Percentiles rank a stretch among this genome's conserved stretches.
Evolutionary conservation across 2,888 invertebrate species (phyloP).

Genomic region (Deroplatys truncata): DNA sequence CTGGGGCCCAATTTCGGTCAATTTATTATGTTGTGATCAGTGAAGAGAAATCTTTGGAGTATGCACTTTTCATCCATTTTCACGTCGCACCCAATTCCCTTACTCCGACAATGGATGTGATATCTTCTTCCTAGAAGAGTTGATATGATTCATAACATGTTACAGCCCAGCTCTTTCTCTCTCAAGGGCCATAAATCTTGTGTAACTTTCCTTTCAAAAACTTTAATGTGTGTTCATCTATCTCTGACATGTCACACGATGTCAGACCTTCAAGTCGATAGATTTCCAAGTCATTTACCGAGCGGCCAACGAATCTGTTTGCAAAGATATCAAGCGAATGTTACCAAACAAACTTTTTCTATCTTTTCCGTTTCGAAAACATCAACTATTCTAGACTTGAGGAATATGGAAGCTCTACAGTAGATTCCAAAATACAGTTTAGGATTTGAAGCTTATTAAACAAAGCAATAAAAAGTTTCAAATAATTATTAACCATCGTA

Average conservation of each 20-base stretch:
- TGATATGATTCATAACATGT: not conserved
- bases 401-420: no score
- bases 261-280: not conserved
- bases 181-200: not conserved
- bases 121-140: not conserved
- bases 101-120: not conserved
- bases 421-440: no score
- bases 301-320: not conserved
- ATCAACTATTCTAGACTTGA: no score
- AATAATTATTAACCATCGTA: no score
- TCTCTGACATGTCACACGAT: not conserved
- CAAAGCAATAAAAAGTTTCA: no score
- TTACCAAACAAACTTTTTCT: no score
- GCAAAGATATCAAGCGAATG: no score
- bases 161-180: not conserved
- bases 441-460: no score
- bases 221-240: not conserved
- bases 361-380: no score
- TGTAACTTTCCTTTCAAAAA: not conserved
- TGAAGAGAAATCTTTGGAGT: not conserved
- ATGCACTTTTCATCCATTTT: not conserved
- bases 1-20: no score
- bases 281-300: not conserved
- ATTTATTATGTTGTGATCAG: not conserved
- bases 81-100: not conserved